Conservation (phyloP, 2,113 vertebrate genomes). For the Varanus komodoensis region DNA sequence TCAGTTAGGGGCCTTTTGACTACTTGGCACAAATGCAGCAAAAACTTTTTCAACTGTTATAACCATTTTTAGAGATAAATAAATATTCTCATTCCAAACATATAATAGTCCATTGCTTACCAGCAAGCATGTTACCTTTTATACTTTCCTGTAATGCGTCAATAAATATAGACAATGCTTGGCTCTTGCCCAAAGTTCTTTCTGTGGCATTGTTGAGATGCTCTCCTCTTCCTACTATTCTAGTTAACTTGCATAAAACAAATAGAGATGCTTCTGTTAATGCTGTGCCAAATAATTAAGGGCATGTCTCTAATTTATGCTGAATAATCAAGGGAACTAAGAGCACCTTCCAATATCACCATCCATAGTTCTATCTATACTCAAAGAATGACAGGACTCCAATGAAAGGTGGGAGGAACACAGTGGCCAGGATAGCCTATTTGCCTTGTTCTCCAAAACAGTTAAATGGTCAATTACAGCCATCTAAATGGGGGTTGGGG, state of each 20-base stretch:
- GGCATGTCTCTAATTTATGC: background rate
- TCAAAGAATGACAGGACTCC: too few relatives aligned
- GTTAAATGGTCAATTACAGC: too few relatives aligned
- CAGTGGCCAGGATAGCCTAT: too few relatives aligned
- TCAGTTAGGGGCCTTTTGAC: background rate
- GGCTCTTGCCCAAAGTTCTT: conserved; percentile 73
- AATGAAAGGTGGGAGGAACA: too few relatives aligned
- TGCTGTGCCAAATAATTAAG: background rate
- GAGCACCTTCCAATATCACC: too few relatives aligned
- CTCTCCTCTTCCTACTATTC: conserved; percentile 64
- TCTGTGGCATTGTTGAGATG: conserved; percentile 70
- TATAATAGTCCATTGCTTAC: background rate
- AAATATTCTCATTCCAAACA: background rate
- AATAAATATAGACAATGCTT: conserved; percentile 76
- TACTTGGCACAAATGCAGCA: background rate
- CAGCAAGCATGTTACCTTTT: conserved; percentile 75
- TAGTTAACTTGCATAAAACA: conserved; percentile 75
- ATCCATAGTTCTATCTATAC: too few relatives aligned
- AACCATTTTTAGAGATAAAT: background rate
- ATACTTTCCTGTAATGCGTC: conserved; percentile 74
- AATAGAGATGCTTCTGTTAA: background rate
- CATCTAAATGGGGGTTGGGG: too few relatives aligned
- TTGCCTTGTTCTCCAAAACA: too few relatives aligned
- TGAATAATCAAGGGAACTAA: background rate
- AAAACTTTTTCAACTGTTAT: background rate